Evolutionary conservation across 2,797 vertebrate species (phyloP).

Genomic region (Enteromius argenteus): DNA sequence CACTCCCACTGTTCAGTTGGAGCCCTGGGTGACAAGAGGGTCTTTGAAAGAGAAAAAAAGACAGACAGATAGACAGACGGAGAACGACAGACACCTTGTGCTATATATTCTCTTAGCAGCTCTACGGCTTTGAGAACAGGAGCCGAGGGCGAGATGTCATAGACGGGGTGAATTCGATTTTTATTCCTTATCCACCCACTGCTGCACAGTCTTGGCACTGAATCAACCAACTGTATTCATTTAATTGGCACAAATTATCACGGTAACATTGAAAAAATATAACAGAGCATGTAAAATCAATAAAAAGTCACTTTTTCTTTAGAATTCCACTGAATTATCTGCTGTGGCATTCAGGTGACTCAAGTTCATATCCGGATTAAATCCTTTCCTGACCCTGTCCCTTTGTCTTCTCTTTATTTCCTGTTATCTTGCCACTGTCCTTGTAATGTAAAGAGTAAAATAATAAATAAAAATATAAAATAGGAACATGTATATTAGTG

Average conservation of each 20-base stretch:
- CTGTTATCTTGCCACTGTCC: not conserved
- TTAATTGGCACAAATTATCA: not conserved
- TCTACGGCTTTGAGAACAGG: slow-evolving; percentile 43
- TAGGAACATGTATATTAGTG: not conserved
- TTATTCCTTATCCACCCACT: slow-evolving; percentile 52
- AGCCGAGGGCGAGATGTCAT: slow-evolving; percentile 58
- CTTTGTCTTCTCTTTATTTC: not conserved
- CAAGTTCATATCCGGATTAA: not conserved
- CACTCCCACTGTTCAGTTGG: slow-evolving; percentile 83
- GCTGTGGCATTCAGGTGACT: not conserved
- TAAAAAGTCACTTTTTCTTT: not conserved
- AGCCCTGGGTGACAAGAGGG: slow-evolving; percentile 85
- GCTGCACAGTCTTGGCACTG: slow-evolving; percentile 39
- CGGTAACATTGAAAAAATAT: not conserved
- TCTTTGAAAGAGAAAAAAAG: slow-evolving; percentile 72
- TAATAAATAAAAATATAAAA: not conserved
- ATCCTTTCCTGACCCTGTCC: not conserved
- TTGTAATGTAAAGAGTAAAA: not conserved
- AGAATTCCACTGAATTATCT: not conserved
- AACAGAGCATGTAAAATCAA: not conserved
- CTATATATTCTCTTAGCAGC: slow-evolving; percentile 53
- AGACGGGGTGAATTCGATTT: slow-evolving; percentile 65
- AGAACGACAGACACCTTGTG: slow-evolving; percentile 36
- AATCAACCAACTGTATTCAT: slow-evolving; percentile 25
- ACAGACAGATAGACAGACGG: slow-evolving; percentile 46